Evolutionary conservation across 2,888 invertebrate genomes (phyloP).

Genomic region (Aphidoletes aphidimyza): DNA sequence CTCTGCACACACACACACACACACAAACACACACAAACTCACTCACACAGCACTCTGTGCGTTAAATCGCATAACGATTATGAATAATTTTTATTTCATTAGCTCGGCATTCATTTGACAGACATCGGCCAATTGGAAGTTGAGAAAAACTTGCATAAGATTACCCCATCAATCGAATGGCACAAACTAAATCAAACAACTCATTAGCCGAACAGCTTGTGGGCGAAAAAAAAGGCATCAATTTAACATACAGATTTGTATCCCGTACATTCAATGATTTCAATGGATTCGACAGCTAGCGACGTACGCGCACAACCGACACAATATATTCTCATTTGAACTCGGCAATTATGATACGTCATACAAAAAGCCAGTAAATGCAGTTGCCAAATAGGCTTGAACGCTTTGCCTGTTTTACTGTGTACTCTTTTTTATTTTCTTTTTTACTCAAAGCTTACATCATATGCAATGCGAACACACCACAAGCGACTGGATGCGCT

Average conservation of each 20-base stretch:
- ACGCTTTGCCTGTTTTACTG: too few species aligned
- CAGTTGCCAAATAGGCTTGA: background rate
- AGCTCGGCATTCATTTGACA: background rate
- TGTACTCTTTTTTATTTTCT: background rate
- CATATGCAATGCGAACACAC: too few species aligned
- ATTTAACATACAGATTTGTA: too few species aligned
- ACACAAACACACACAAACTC: too few species aligned
- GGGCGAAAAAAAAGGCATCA: too few species aligned
- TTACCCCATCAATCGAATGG: slow-evolving; percentile 23
- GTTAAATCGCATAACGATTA: background rate
- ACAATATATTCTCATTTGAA: background rate
- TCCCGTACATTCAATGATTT: too few species aligned
- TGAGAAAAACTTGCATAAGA: slow-evolving; percentile 10
- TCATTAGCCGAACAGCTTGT: slow-evolving; percentile 27
- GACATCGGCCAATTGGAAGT: background rate
- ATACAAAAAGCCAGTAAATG: background rate
- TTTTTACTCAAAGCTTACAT: background rate
- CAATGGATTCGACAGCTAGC: background rate
- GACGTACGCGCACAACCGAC: background rate
- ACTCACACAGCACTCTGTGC: too few species aligned
- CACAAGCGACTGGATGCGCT: too few species aligned
- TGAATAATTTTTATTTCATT: background rate
- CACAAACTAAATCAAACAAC: slow-evolving; percentile 18
- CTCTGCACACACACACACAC: too few species aligned
- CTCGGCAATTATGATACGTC: background rate